Base-by-base conservation (phyloP, 2,888 invertebrate genomes). In the Theretra japonica region DNA sequence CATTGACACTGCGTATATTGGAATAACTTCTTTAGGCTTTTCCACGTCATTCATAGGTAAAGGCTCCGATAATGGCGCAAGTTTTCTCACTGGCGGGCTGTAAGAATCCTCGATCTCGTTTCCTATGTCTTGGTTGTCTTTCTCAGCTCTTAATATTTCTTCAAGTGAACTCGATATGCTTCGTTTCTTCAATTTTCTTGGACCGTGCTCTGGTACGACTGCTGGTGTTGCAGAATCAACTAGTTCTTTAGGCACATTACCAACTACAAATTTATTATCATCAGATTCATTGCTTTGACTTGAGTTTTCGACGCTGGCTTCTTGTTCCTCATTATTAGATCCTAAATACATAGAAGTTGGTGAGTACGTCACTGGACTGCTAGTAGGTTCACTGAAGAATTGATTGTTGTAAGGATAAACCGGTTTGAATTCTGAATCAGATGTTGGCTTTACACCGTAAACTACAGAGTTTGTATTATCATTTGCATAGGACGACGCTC, bases 141-240 rank as follows among this genome's bases (percentile, higher is more conserved):
- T 90, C 23, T 89, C 88, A 70, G 85, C 88, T 75, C 87, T 88
- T 21, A 94, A 77, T 41, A 94, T 83, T 74, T 94, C 93, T 83
- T 94, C 94, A 50, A 95, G 82, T 19, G 90, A 90, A 15, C 86
- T 88, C 17, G 88, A 86, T 68, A 94, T 87, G 73, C 89, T 89
- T 58, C 93, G 88, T 76, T 86, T 88, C 2, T 90, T 88, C 21
- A 95, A 76, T 73, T 93, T 94, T 80, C 96, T 89, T 0, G 96
- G 96, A 1, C 96, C 96, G 84, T 96, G 96, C 86, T 96, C 96
- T 0, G 96, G 96, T 5, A 96, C 96, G 6, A 95, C 94, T 5
- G 95, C 95, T 0, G 96, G 95, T 1, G 95, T 95, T 2, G 90
- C 94, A 48, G 94, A 89, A 73, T 95, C 94, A 58, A 87, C 83